phyloP scores from a whole-genome alignment of 1,140 invertebrate species.

The Mamestra configurata region DNA sequence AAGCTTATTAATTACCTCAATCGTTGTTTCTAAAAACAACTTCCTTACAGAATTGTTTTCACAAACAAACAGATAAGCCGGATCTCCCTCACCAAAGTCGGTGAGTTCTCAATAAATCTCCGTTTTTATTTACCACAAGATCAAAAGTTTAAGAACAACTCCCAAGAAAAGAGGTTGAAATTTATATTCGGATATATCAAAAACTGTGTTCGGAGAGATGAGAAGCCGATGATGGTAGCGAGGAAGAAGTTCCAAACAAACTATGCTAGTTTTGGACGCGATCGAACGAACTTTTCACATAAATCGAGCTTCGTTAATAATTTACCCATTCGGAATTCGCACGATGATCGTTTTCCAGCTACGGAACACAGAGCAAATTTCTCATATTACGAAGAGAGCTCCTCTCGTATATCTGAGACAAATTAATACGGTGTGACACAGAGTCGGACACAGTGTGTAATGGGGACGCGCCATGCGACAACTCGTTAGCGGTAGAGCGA shows the following conservation, averaged over 20 bases:
- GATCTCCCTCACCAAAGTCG: slow-evolving; percentile 6
- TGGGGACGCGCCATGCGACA: slow-evolving; percentile 30
- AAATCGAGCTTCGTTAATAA: slow-evolving; percentile 72
- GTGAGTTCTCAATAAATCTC: slow-evolving; percentile 17
- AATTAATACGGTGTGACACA: slow-evolving; percentile 31
- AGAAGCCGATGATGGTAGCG: slow-evolving; percentile 63
- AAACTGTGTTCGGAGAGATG: slow-evolving; percentile 58
- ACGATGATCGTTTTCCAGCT: slow-evolving; percentile 46
- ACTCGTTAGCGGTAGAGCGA: slow-evolving; percentile 45
- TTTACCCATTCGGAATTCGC: slow-evolving; percentile 65
- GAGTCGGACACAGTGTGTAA: slow-evolving; percentile 37
- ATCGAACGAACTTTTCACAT: slow-evolving; percentile 68
- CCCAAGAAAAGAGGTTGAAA: slow-evolving; percentile 37
- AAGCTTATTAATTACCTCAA: slow-evolving; percentile 24
- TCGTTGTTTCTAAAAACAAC: slow-evolving; percentile 16
- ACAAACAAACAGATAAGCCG: slow-evolving; percentile 26
- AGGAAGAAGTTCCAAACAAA: slow-evolving; percentile 59
- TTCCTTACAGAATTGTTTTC: slow-evolving; percentile 4
- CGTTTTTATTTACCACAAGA: slow-evolving; percentile 37
- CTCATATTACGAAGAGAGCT: slow-evolving; percentile 8
- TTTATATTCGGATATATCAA: slow-evolving; percentile 45
- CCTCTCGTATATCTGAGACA: slow-evolving; percentile 13
- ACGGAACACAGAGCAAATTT: slow-evolving; percentile 32
- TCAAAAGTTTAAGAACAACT: slow-evolving; percentile 36
- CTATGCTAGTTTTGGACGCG: slow-evolving; percentile 63